Evolutionary conservation across 2,113 vertebrate genomes (phyloP), one percentile per base, ranked within the genome.

Genomic region (Misgurnus mizolepis): DNA sequence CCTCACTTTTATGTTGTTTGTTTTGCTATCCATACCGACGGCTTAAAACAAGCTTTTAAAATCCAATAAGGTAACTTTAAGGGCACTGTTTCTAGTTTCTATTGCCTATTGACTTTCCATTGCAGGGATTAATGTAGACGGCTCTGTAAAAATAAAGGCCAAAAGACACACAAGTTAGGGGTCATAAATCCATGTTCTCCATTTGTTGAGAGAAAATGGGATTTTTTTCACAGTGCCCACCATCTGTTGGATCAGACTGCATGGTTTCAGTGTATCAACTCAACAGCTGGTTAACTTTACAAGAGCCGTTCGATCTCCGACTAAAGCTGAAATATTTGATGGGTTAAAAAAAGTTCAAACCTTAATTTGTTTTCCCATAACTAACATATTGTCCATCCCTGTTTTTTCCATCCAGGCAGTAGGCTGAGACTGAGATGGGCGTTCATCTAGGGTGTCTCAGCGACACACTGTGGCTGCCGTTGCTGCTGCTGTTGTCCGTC

Each of bases 371-470:
- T 34, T 34, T 34, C 27, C 27, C 27, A 34, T 34, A 43, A 34
- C 56, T 47, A 55, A 7, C 8, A 6, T 34, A 18, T 6, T 18
- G 6, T 7, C 67, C 12, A 18, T 9, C 22, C 53, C 7, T 62
- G 67, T 65, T 39, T 49, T 68, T 62, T 76, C 60, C 77, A 60
- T 66, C 43, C 90, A 98, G 96, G 94, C 92, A 90, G 91, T 92
- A 82, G 87, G 90, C 80, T 34, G 27, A 34, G 87, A 94, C 90
- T 94, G 97, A 96, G 95, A 97, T 98, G 97, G 95, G 93, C 91
- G 90, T 94, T 92, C 91, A 87, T 90, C 91, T 90, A 89, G 94
- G 14, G 91, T 88, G 34, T 49, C 93, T 89, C 93, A 96, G 91
- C 90, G 94, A 85, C 91, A 95, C 89, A 91, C 92, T 77, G 78